These are phyloP conservation scores for Melanostoma mellinum DNA, from an alignment of 2,888 invertebrate species.

Conservation along the genomic window DNA sequence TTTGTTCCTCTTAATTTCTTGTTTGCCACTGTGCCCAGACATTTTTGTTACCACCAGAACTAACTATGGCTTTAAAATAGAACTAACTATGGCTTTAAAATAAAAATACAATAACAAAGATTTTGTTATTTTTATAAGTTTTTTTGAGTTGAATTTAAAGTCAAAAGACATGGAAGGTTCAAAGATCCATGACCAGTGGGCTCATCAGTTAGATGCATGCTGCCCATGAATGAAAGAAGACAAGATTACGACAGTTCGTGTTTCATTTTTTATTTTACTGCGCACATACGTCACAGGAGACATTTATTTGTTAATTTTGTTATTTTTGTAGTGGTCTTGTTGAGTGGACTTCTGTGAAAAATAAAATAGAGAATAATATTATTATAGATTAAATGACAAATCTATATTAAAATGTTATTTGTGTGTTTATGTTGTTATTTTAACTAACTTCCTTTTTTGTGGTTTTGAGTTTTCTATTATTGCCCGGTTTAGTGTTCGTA, in stretches of 20 bases:
- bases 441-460: neutral
- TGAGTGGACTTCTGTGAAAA: neutral
- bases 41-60: no score
- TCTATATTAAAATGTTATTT: neutral
- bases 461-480: neutral
- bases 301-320: no score
- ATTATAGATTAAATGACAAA: neutral
- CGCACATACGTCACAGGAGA: constrained; percentile 1
- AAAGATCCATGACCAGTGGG: no score
- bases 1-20: no score
- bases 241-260: neutral
- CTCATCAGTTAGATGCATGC: no score
- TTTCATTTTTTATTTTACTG: neutral
- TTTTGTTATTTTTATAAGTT: no score
- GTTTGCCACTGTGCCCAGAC: no score
- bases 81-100: no score
- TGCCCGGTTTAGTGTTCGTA: neutral
- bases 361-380: neutral
- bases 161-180: no score
- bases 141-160: no score
- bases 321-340: neutral
- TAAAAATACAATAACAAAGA: no score
- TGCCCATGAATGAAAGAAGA: constrained; percentile 7
- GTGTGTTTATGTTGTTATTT: neutral
- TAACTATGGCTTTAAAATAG: no score